Conservation (phyloP, 2,797 vertebrate genomes). For the Chrysolophus pictus region DNA sequence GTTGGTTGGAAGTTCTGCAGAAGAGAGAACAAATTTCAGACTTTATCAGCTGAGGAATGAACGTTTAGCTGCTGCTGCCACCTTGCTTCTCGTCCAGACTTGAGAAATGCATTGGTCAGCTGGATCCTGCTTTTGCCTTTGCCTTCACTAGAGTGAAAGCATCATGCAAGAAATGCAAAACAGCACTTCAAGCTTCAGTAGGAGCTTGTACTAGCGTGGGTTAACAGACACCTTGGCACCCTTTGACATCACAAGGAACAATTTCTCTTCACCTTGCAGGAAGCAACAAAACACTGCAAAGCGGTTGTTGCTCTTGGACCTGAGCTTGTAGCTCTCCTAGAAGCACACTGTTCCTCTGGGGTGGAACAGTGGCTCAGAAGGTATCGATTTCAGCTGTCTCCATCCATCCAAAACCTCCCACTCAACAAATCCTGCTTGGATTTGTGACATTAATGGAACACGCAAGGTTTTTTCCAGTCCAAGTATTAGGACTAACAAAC, state of each 20-base stretch:
- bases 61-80: constrained; percentile 59
- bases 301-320: neutral
- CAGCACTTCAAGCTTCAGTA: neutral
- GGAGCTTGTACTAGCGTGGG: neutral
- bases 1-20: neutral
- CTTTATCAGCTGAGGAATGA: neutral
- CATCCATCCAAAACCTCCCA: neutral
- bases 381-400: neutral
- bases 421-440: neutral
- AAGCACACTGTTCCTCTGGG: neutral
- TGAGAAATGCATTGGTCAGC: neutral
- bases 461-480: neutral
- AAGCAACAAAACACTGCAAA: neutral
- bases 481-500: neutral
- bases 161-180: neutral
- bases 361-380: neutral
- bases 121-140: neutral
- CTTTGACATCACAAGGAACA: neutral
- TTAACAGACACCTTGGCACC: neutral
- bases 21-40: neutral
- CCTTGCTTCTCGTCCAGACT: constrained; percentile 58
- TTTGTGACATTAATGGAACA: neutral
- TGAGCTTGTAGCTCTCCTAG: neutral
- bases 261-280: neutral
- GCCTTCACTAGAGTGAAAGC: neutral